Evolutionary conservation across 2,888 invertebrate species (phyloP), one percentile per base, ranked within the genome.

Genomic region (Agelastica alni): DNA sequence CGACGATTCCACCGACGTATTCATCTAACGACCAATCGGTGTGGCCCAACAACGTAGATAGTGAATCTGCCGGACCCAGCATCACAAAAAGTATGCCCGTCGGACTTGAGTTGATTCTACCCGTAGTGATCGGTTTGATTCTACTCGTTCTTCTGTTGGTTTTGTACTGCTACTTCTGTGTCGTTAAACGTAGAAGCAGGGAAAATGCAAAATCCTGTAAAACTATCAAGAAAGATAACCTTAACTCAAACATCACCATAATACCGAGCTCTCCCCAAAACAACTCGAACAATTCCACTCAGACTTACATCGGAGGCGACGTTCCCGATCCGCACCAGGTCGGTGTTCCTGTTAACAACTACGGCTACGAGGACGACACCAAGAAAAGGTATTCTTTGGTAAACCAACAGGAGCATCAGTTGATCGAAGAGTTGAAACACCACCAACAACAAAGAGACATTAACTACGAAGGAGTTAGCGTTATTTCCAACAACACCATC

Each of bases 121-220:
- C 81, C 4, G 76, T 80, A 9, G 75, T 77, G 1, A 78, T 79
- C 18, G 80, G 80, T 9, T 66, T 80, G 12, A 68, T 78, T 17
- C 66, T 82, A 9, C 64, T 82, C 6, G 67, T 77, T 2, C 67
- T 80, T 1, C 63, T 80, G 3, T 62, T 79, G 5, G 72, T 77
- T 4, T 64, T 79, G 5, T 80, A 80, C 63, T 80, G 80, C 59
- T 79, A 79, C 57, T 77, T 80, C 61, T 81, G 81, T 61, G 74
- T 81, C 1, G 69, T 78, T 7, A 77, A 79, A 53, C 71, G 78
- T 12, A 70, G 76, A 18, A 61, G 61, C 9, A 63, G 56, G 22
- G 63, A 65, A 42, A 71, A 73, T 39, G 73, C 74, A 37, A 67
- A 67, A 9, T 65, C 65, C 3, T 67, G 46, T 4, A 69, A 65